A percentile compares a stretch with the other conserved stretches of the same genome.
phyloP scores from a whole-genome alignment of 2,797 vertebrate species.

The Centropyge bicolor region DNA sequence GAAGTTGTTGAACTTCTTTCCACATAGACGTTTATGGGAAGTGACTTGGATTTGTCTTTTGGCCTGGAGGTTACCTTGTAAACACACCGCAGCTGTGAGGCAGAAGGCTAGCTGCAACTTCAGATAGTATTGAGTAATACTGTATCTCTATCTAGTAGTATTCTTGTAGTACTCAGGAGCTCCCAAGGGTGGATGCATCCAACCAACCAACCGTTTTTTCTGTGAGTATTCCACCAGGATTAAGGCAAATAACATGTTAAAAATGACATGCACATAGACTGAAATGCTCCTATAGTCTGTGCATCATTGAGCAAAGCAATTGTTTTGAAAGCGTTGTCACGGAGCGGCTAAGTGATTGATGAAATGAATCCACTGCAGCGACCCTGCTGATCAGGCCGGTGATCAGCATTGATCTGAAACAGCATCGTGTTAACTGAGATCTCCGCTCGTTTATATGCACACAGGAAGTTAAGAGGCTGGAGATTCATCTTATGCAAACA shows the following conservation, averaged over 20 bases:
- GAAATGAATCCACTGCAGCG: slow-evolving; percentile 14
- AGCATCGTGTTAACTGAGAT: slow-evolving; percentile 1
- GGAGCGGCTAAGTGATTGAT: slow-evolving; percentile 10
- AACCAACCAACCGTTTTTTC: not conserved
- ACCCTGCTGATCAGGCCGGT: slow-evolving; percentile 27
- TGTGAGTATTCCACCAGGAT: not conserved
- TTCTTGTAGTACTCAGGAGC: not conserved
- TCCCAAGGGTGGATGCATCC: not conserved
- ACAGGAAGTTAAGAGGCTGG: not conserved
- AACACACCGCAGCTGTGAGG: slow-evolving; percentile 28
- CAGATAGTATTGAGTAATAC: not conserved
- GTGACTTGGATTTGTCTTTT: slow-evolving; percentile 6
- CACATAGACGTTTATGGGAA: not conserved
- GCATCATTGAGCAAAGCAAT: slow-evolving; percentile 6
- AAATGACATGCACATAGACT: not conserved
- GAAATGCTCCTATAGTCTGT: not conserved
- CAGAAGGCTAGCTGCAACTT: not conserved
- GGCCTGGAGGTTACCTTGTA: not conserved
- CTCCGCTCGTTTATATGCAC: slow-evolving; percentile 6
- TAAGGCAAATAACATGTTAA: not conserved
- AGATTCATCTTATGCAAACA: not conserved
- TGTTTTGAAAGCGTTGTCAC: slow-evolving; percentile 2
- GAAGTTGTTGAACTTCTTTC: slow-evolving; percentile 13
- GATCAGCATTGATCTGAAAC: slow-evolving; percentile 35
- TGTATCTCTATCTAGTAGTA: not conserved